These are phyloP conservation scores for Tribolium freemani DNA, from an alignment of 2,888 invertebrate genomes.

Conservation along the genomic window DNA sequence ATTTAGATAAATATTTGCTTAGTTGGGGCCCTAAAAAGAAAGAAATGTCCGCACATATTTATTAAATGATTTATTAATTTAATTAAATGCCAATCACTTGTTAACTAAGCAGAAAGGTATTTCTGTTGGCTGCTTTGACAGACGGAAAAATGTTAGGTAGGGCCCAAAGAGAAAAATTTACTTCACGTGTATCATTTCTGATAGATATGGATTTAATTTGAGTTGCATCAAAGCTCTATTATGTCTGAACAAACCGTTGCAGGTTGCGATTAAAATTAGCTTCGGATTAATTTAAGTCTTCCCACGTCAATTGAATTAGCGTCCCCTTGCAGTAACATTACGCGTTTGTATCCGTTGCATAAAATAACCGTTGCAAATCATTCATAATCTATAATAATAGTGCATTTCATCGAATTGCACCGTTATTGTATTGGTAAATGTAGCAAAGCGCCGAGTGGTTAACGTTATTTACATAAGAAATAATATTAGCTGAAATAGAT, in stretches of 20 bases:
- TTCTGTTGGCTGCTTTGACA: too few species aligned
- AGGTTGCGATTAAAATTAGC: background rate
- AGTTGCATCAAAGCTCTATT: too few species aligned
- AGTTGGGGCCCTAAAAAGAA: too few species aligned
- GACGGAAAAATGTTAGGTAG: too few species aligned
- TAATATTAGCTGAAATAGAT: constrained; percentile 11
- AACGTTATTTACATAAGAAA: constrained; percentile 22
- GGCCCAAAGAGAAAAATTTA: too few species aligned
- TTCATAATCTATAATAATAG: constrained; percentile 24
- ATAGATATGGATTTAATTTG: too few species aligned
- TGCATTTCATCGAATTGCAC: constrained; percentile 16
- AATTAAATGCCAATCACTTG: background rate
- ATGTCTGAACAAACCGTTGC: too few species aligned
- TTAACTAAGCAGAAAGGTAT: background rate
- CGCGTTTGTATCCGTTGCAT: constrained; percentile 6
- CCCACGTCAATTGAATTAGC: background rate
- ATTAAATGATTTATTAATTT: background rate
- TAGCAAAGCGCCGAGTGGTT: constrained; percentile 9
- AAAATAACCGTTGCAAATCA: constrained; percentile 20
- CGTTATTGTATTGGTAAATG: constrained; percentile 17
- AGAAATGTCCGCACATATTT: background rate
- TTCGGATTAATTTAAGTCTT: background rate
- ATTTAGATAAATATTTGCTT: too few species aligned
- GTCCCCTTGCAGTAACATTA: background rate
- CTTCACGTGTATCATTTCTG: too few species aligned